Base-by-base conservation (phyloP, 2,113 vertebrate species). In the Misgurnus anguillicaudatus region DNA sequence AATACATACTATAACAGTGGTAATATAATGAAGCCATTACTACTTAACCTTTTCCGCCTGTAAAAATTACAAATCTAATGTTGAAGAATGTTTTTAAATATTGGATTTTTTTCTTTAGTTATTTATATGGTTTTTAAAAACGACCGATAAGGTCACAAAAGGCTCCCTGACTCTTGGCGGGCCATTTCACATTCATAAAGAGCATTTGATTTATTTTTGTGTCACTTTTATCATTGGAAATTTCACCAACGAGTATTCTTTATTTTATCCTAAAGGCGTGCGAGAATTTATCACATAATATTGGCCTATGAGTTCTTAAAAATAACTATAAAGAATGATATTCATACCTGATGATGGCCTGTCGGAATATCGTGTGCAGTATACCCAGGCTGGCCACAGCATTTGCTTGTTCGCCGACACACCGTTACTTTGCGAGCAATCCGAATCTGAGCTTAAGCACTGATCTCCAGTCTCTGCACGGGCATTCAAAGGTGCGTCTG, bases 371-470 rank as follows among this genome's bases (percentile, higher is more conserved):
- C 97, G 93, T 82, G 97, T 98, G 88, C 97, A 98, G 86, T 98
- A 98, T 64, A 98, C 97, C 97, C 97, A 98, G 41, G 97, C 97
- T 4, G 96, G 97, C 97, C 97, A 98, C 38, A 98, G 92, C 94
- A 97, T 96, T 67, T 92, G 92, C 79, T 96, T 93, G 48, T 79
- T 78, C 9, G 88, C 87, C 16, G 91, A 82, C 80, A 89, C 88
- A 77, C 92, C 87, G 84, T 89, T 84, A 89, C 93, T 91, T 87
- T 95, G 92, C n/a, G 95, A 94, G 87, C 93, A 93, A 84, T 95
- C 94, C 84, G 94, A 94, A 85, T 95, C 94, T 19, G 94, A 94
- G 91, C 94, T 95, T 85, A 92, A 82, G 85, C 94, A 94, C 80
- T 93, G 87, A 69, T 94, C 94, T 64, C 87, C 87, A 82, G 86